Conservation (phyloP, 2,888 invertebrate species). For the Nomada ruficornis region DNA sequence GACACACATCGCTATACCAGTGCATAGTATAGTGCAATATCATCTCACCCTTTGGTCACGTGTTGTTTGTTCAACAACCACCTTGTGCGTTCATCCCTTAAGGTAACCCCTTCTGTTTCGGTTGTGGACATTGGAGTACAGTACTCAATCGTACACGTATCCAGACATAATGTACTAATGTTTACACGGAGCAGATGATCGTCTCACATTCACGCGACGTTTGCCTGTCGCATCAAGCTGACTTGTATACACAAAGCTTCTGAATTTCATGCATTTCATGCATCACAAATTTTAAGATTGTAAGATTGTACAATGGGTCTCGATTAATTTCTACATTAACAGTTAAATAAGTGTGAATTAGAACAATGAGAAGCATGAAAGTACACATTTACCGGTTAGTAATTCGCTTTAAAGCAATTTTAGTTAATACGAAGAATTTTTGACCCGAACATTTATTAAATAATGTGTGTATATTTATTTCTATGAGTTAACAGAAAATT, state of each 20-base stretch:
- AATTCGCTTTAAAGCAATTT: no score
- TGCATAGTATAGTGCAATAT: neutral
- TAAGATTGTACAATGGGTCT: no score
- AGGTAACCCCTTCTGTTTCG: constrained; percentile 23
- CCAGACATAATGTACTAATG: constrained; percentile 41
- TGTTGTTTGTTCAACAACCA: constrained; percentile 33
- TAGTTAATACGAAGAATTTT: neutral
- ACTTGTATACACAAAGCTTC: constrained; percentile 6
- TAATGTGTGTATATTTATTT: no score
- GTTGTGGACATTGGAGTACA: constrained; percentile 30
- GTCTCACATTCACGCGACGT: constrained; percentile 34
- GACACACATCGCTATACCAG: neutral
- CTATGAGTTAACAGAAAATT: no score
- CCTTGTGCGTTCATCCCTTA: constrained; percentile 19
- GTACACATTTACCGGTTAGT: no score
- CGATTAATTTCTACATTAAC: no score
- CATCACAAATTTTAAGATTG: neutral
- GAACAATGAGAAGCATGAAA: no score
- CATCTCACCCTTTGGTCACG: constrained; percentile 31
- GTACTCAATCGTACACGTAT: constrained; percentile 39
- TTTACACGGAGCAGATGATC: constrained; percentile 25
- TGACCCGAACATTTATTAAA: neutral
- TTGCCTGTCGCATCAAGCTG: constrained; percentile 40
- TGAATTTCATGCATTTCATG: neutral
- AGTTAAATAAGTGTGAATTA: no score